A percentile compares a stretch with the other conserved stretches of the same genome.
Conservation (phyloP, 2,113 vertebrate species). For the Odontesthes bonariensis region DNA sequence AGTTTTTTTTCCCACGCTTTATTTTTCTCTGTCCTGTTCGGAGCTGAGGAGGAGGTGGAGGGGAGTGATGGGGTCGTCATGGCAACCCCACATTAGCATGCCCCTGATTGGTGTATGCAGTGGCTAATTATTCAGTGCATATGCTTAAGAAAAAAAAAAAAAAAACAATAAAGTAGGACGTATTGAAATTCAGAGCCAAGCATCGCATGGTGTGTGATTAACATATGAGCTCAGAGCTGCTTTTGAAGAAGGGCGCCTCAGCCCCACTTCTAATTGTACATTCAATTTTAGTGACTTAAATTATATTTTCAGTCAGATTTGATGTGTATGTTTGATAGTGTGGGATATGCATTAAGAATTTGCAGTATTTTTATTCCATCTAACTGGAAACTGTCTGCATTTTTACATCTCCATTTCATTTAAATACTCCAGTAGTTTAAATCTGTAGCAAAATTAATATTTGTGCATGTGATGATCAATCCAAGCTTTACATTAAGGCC, state of each 20-base stretch:
- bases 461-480: constrained; percentile 15
- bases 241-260: constrained; percentile 48
- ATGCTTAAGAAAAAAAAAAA: constrained; percentile 73
- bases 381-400: not conserved
- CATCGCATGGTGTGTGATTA: constrained; percentile 69
- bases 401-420: not conserved
- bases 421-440: not conserved
- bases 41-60: constrained; percentile 42
- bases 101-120: constrained; percentile 79
- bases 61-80: constrained; percentile 75
- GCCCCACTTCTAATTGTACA: constrained; percentile 15
- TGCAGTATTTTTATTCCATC: not conserved
- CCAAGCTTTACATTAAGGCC: constrained; percentile 22
- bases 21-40: constrained; percentile 77
- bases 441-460: not conserved
- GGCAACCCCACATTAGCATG: constrained; percentile 78
- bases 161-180: constrained; percentile 79
- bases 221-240: constrained; percentile 59
- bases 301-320: constrained; percentile 1
- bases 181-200: constrained; percentile 80
- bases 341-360: not conserved
- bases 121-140: constrained; percentile 83
- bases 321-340: not conserved
- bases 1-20: constrained; percentile 81
- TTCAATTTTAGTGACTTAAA: not conserved